Conservation (phyloP, 2,888 invertebrate genomes). For the Neoaliturus tenellus region DNA sequence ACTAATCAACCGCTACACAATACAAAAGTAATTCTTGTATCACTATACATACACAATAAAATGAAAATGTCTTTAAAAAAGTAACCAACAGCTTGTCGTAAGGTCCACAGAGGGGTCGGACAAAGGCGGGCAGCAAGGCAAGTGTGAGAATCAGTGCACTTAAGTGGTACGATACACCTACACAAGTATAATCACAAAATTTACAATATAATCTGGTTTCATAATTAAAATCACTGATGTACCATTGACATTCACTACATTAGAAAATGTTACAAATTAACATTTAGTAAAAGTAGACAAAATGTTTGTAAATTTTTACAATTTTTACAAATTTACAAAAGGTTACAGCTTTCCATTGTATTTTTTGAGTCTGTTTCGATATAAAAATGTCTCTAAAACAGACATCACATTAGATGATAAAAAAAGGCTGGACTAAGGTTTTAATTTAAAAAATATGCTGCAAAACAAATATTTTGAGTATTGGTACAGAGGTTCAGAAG, state of each 20-base stretch:
- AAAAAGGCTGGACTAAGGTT: too few species aligned
- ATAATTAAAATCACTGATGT: slow-evolving; percentile 8
- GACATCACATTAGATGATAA: neutral
- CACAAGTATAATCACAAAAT: slow-evolving; percentile 32
- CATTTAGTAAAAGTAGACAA: slow-evolving; percentile 45
- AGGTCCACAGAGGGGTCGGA: neutral
- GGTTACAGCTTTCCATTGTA: slow-evolving; percentile 8
- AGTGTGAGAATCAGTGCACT: slow-evolving; percentile 40
- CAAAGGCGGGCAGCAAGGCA: slow-evolving; percentile 40
- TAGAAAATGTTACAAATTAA: slow-evolving; percentile 46
- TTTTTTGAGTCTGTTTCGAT: slow-evolving; percentile 5
- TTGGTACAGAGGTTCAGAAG: too few species aligned
- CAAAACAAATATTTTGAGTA: too few species aligned
- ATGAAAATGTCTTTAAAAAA: too few species aligned
- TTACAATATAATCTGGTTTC: slow-evolving; percentile 16
- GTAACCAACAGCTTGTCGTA: too few species aligned
- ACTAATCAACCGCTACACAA: too few species aligned
- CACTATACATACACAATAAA: too few species aligned
- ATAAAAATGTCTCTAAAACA: slow-evolving; percentile 18
- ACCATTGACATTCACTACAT: slow-evolving; percentile 14
- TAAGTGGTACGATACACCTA: slow-evolving; percentile 26
- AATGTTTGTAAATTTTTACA: slow-evolving; percentile 41
- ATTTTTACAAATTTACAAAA: slow-evolving; percentile 49
- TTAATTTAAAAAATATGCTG: too few species aligned
- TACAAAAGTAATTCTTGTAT: too few species aligned